Evolutionary conservation across 2,113 vertebrate genomes (phyloP), one percentile per base, ranked within the genome.

Genomic region (Thalassarche chlororhynchos): DNA sequence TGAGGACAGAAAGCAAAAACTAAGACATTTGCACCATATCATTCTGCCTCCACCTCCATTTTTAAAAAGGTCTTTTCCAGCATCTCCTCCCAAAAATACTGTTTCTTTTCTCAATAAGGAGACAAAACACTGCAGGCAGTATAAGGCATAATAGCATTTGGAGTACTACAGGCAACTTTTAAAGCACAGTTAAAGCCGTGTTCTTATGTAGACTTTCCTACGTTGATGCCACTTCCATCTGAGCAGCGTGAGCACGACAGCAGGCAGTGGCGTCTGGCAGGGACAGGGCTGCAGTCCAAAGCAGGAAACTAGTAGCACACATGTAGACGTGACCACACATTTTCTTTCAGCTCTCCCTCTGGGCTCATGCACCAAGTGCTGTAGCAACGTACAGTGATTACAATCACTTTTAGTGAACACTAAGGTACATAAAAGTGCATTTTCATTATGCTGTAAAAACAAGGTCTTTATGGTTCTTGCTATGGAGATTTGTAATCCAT

Each of bases 171-270:
- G 29, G 64, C 2, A 2, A 40, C 75, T 60, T 89, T 72, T 47
- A 70, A 62, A 68, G 80, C 52, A 44, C 2, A 1, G 51, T 6
- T 75, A 20, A 70, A 91, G 65, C 16, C 1, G 6, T 3, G 12
- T 18, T 89, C 47, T 58, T 28, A 0, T 7, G 31, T 1, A 51
- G 24, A 15, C 57, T 15, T 51, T 70, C 34, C 55, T 14, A 1
- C 4, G 0, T 0, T 18, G 68, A 16, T 19, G 17, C 34, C 21
- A 14, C 24, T 15, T 62, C 64, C 25, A 12, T 2, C 7, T 3
- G 29, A 75, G 77, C 60, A n/a, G 51, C 2, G 3, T 6, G 52
- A 80, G 47, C 66, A 34, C 0, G 1, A 2, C 31, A 3, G 62
- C 58, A 46, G 44, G 54, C 72, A 77, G 31, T 1, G 10, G 44